Evolutionary conservation across 2,113 vertebrate species (phyloP).

Genomic region (Leptobrachium ailaonicum): DNA sequence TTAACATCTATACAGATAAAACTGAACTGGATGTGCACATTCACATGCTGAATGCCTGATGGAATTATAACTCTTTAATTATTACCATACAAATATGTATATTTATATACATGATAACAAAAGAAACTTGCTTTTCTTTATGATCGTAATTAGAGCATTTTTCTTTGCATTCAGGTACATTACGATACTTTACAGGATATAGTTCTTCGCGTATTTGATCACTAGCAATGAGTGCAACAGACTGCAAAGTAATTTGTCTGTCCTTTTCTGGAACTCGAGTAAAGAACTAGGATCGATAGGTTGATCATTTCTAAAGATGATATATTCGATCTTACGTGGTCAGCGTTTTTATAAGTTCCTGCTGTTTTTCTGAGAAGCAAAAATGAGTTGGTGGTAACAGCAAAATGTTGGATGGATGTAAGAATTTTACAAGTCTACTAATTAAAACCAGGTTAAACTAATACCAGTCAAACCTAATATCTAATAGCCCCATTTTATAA

Average conservation of each 20-base stretch:
- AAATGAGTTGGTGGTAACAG: not conserved
- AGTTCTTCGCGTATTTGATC: conserved; percentile 38
- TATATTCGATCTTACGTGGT: conserved; percentile 61
- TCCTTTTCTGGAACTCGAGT: too few relatives aligned
- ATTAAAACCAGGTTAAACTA: conserved; percentile 17
- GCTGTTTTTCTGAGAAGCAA: conserved; percentile 17
- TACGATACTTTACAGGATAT: conserved; percentile 51
- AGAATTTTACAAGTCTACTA: not conserved
- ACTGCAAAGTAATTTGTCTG: too few relatives aligned
- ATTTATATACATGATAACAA: conserved; percentile 88
- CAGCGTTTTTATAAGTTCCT: not conserved
- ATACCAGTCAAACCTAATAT: conserved; percentile 26
- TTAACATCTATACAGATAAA: conserved; percentile 79
- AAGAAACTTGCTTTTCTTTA: conserved; percentile 71
- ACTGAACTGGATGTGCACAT: conserved; percentile 72
- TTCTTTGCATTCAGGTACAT: conserved; percentile 64
- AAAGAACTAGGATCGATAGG: conserved; percentile 34
- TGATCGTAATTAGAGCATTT: conserved; percentile 54
- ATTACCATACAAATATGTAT: conserved; percentile 77
- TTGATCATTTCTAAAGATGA: conserved; percentile 65
- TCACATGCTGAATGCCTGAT: conserved; percentile 89
- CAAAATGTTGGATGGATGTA: not conserved
- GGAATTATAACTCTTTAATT: conserved; percentile 73
- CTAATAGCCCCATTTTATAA: not conserved
- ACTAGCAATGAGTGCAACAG: too few relatives aligned